Base-by-base conservation (phyloP, 2,888 invertebrate genomes). In the Cecidostiba fungosa region DNA sequence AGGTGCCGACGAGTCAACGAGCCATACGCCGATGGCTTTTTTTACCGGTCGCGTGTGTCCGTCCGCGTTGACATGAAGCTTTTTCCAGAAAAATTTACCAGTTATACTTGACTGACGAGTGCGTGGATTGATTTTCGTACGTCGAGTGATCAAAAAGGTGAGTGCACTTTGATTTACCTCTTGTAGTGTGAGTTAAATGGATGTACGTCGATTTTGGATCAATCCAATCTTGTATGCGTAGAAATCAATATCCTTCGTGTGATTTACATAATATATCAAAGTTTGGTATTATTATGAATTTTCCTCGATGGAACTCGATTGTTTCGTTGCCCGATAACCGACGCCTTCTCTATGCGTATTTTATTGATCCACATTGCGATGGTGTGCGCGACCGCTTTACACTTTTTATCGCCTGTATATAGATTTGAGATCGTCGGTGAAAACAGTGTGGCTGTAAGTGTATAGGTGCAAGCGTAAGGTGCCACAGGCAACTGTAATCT, bases 61-160 rank as follows among this genome's bases (percentile, higher is more conserved):
- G 69, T n/a, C 1, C 66, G 43, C 59, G 29, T 39, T 74, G 78
- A 54, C 79, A 84, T 80, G 84, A 79, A 66, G 54, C 77, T 66
- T 14, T 39, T 54, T 62, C 43, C 16, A 5, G 19, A 29, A 29
- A 74, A 43, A 29, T 29, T 29, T 23, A 26, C 19, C 47, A 6
- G 50, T 3, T 10, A 4, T n/a, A 16, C 12, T n/a, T 39, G 5
- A 19, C 54, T 23, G n/a, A 12, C 54, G 16, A 47, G 47, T 26
- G 39, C 19, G 66, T 66, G 29, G 66, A 19, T 36, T 62, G 14
- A 29, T 26, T 50, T 59, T 59, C 23, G 59, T 23, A 19, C 4
- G 59, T 54, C 54, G 54, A n/a, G 54, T 54, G 54, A 43, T 1
- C 5, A 19, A 19, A 0, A 54, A 54, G n/a, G 54, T 54, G n/a